A percentile compares a stretch with the other conserved stretches of the same genome.
phyloP scores from a whole-genome alignment of 2,113 vertebrate species.

The Limnothrissa miodon region DNA sequence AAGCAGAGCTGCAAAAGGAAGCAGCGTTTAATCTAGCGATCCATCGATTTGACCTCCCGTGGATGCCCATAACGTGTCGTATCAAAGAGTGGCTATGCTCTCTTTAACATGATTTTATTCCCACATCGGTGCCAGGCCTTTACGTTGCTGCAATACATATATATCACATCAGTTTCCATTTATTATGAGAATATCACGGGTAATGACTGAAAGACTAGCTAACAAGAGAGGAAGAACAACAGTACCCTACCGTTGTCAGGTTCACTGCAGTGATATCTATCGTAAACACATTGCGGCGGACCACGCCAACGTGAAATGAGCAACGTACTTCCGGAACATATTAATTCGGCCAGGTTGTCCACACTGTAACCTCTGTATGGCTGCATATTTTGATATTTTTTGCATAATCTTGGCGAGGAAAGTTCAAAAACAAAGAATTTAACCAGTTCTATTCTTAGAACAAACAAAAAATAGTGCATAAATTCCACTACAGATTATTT shows the following conservation, averaged over 20 bases:
- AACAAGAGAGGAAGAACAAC: background rate
- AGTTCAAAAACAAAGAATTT: too few relatives aligned
- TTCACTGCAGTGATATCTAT: background rate
- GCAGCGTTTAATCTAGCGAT: constrained; percentile 34
- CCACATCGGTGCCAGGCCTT: background rate
- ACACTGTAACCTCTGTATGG: too few relatives aligned
- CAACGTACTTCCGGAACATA: background rate
- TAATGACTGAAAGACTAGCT: background rate
- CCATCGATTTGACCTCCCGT: constrained; percentile 47
- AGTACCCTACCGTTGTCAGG: background rate
- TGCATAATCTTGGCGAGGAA: too few relatives aligned
- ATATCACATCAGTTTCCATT: background rate
- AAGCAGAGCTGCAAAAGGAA: constrained; percentile 39
- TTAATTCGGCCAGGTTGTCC: background rate
- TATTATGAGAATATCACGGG: background rate
- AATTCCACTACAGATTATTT: too few relatives aligned
- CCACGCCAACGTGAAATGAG: background rate
- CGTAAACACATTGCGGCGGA: background rate
- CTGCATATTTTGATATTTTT: too few relatives aligned
- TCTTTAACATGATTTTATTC: background rate
- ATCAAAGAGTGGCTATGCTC: background rate
- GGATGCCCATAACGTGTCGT: constrained; percentile 62
- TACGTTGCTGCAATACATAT: background rate
- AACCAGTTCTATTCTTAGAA: too few relatives aligned
- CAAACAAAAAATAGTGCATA: too few relatives aligned